Conservation (phyloP, 2,113 vertebrate species). For the Lagopus leucura region DNA sequence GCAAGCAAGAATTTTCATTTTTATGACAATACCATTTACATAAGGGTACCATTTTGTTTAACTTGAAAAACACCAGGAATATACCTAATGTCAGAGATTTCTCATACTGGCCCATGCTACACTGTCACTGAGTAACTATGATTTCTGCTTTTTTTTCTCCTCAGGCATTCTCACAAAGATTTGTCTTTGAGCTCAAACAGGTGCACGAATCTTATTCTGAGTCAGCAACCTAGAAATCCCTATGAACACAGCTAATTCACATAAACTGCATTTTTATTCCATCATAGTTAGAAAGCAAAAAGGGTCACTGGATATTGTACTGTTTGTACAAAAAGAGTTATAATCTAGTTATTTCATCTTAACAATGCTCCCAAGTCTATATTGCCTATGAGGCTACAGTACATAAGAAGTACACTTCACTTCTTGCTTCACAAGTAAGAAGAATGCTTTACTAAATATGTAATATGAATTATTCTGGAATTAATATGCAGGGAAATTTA, state of each 20-base stretch:
- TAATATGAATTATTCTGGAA: not conserved
- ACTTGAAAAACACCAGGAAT: not conserved
- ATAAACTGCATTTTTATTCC: not conserved
- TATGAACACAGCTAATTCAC: not conserved
- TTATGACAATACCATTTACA: not conserved
- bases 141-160: not conserved
- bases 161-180: not conserved
- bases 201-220: not conserved
- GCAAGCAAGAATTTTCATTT: not conserved
- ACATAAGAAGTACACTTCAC: not conserved
- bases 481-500: not conserved
- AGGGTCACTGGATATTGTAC: rapidly evolving
- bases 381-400: not conserved
- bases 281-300: not conserved
- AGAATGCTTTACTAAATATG: not conserved
- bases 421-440: not conserved
- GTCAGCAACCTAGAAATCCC: not conserved
- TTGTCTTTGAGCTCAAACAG: not conserved
- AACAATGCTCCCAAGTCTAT: not conserved
- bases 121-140: not conserved
- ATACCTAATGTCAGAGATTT: not conserved
- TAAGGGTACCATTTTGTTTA: not conserved
- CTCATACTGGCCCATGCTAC: not conserved
- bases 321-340: not conserved
- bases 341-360: not conserved